phyloP scores from a whole-genome alignment of 2,888 invertebrate species.

The Tetragonula carbonaria region DNA sequence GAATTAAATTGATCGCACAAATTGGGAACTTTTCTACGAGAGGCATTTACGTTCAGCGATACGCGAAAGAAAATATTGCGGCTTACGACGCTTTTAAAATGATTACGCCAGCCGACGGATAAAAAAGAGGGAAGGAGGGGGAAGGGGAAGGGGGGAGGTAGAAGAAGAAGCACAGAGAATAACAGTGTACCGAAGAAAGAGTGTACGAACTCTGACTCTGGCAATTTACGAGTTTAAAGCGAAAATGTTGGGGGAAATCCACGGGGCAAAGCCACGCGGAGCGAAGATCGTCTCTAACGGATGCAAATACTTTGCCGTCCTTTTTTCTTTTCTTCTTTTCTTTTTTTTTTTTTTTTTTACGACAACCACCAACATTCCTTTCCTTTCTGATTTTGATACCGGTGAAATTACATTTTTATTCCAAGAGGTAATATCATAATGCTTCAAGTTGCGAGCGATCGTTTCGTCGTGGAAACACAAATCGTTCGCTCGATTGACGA shows the following conservation, averaged over 20 bases:
- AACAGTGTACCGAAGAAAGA: constrained; percentile 32
- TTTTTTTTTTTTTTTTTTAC: constrained; percentile 14
- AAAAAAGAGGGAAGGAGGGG: not conserved
- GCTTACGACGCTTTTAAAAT: constrained; percentile 39
- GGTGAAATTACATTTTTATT: constrained; percentile 44
- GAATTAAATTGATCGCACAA: constrained; percentile 22
- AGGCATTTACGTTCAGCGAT: not conserved
- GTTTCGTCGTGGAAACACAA: not conserved
- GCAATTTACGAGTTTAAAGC: constrained; percentile 65
- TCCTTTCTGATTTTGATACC: constrained; percentile 45
- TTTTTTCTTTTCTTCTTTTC: too few relatives aligned
- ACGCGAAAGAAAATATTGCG: constrained; percentile 16
- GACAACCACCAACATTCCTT: constrained; percentile 17
- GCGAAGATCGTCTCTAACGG: constrained; percentile 47
- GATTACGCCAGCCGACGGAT: constrained; percentile 29
- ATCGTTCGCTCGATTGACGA: not conserved
- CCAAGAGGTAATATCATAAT: not conserved
- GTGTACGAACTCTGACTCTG: constrained; percentile 38
- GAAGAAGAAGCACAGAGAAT: not conserved
- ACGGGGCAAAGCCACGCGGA: constrained; percentile 29
- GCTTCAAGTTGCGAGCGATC: not conserved
- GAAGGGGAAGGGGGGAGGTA: not conserved
- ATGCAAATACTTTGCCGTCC: constrained; percentile 59
- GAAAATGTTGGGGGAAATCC: constrained; percentile 40
- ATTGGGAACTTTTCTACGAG: constrained; percentile 6